Evolutionary conservation across 2,113 vertebrate species (phyloP).

Genomic region (Macheiramphus alcinus): DNA sequence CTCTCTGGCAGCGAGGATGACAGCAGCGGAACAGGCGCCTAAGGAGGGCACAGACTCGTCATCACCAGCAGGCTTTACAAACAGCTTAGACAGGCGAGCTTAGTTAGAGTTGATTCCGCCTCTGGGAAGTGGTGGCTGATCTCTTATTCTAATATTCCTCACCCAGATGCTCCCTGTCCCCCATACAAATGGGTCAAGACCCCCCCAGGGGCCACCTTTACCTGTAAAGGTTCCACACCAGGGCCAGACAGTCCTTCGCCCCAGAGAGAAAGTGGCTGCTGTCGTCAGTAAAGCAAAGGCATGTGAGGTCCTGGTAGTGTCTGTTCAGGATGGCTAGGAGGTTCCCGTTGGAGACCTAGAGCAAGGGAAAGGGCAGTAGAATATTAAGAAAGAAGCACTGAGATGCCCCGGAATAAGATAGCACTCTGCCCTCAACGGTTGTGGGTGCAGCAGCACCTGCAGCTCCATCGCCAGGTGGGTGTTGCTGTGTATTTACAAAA

Average conservation of each 20-base stretch:
- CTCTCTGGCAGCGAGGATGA: accelerated
- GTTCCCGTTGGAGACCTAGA: conserved; percentile 88
- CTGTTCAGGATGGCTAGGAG: conserved; percentile 86
- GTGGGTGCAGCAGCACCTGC: neutral
- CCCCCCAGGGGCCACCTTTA: neutral
- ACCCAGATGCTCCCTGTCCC: neutral
- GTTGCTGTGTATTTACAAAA: neutral
- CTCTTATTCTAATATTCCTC: neutral
- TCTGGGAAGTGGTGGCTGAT: accelerated
- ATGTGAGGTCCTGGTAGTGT: conserved; percentile 94
- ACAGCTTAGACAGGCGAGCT: neutral
- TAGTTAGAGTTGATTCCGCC: neutral
- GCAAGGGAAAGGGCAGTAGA: neutral
- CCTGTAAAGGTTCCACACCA: conserved; percentile 92
- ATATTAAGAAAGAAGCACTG: neutral
- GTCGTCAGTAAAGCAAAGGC: conserved; percentile 89
- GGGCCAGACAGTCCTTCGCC: conserved; percentile 90
- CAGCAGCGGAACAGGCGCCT: neutral
- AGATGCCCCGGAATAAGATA: accelerated
- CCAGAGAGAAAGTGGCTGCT: conserved; percentile 93
- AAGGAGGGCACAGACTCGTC: neutral
- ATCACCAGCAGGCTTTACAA: neutral
- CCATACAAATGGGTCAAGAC: accelerated
- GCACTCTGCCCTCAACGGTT: accelerated
- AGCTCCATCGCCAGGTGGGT: too few species aligned